Conservation (phyloP, 2,888 invertebrate species). For the Tethea ocularis region DNA sequence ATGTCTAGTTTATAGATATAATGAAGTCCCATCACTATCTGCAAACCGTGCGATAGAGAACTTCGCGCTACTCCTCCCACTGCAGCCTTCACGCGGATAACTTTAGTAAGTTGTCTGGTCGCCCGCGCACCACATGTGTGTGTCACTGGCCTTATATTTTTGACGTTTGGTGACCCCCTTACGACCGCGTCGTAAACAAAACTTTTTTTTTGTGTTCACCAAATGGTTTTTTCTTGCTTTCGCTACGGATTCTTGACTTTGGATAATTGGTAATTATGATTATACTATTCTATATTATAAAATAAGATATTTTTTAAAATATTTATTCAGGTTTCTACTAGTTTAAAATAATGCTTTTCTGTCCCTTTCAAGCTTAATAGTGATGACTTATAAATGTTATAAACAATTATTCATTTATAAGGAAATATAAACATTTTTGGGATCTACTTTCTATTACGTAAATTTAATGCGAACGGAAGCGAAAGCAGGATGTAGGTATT, state of each 20-base stretch:
- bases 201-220: conserved; percentile 31
- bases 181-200: conserved; percentile 48
- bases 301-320: not conserved
- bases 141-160: conserved; percentile 16
- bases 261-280: conserved; percentile 34
- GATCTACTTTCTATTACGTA: too few species aligned
- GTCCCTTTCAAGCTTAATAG: too few species aligned
- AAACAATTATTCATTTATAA: too few species aligned
- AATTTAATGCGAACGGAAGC: too few species aligned
- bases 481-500: too few species aligned
- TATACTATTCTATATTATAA: not conserved
- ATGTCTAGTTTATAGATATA: conserved; percentile 21
- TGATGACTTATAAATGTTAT: too few species aligned
- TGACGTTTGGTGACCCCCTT: conserved; percentile 50
- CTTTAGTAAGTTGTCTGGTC: conserved; percentile 63
- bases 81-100: conserved; percentile 51
- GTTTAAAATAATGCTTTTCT: too few species aligned
- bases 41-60: conserved; percentile 63
- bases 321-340: not conserved
- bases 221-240: conserved; percentile 29
- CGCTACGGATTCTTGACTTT: conserved; percentile 40
- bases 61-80: conserved; percentile 48
- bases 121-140: conserved; percentile 53
- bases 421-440: too few species aligned
- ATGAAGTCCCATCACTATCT: conserved; percentile 39